Conservation (phyloP, 2,113 vertebrate species). For the Psophia crepitans region DNA sequence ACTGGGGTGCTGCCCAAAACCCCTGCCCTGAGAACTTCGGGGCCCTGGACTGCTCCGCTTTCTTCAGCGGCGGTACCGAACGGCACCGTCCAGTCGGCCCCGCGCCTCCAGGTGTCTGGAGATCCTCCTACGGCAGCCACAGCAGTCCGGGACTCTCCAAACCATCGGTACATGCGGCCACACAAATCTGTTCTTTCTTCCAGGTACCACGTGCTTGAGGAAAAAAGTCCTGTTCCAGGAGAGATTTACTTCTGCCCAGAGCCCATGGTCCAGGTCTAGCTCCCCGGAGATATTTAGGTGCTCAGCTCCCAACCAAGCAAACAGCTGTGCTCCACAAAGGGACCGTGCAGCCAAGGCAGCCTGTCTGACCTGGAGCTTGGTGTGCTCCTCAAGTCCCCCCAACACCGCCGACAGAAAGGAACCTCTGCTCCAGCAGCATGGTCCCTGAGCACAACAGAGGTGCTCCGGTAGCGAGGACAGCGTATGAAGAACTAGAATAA, state of each 20-base stretch:
- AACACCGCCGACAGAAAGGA: background rate
- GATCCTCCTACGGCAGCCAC: background rate
- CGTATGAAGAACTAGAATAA: fast-evolving
- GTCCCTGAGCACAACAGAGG: fast-evolving
- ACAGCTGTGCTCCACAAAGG: background rate
- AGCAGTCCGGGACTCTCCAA: too few species aligned
- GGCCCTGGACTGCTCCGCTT: background rate
- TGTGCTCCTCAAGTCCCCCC: background rate
- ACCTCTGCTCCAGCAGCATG: background rate
- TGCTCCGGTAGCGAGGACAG: background rate
- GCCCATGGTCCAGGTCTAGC: too few species aligned
- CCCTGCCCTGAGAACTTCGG: background rate
- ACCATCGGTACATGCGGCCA: fast-evolving
- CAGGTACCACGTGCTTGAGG: background rate
- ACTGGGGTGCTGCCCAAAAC: background rate
- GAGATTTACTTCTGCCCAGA: background rate
- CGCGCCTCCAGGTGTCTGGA: background rate
- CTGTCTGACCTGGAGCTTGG: background rate
- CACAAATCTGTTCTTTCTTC: background rate
- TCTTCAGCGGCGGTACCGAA: background rate
- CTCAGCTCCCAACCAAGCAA: background rate
- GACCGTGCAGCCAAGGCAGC: fast-evolving
- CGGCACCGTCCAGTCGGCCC: background rate
- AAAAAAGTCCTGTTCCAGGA: background rate
- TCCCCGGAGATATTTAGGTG: too few species aligned